phyloP scores from a whole-genome alignment of 2,113 vertebrate genomes.

The Hemiscyllium ocellatum region DNA sequence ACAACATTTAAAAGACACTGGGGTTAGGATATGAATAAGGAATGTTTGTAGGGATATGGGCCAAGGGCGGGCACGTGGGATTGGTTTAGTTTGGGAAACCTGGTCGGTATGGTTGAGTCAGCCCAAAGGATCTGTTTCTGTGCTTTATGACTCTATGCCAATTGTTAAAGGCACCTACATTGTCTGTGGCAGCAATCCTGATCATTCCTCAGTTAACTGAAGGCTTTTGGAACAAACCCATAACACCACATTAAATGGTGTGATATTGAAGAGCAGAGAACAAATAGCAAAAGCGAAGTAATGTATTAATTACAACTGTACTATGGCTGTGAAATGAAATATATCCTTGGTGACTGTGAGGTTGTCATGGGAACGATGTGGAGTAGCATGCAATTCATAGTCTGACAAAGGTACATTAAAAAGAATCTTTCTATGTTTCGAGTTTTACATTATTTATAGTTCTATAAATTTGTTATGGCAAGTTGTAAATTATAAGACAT shows the following conservation, averaged over 20 bases:
- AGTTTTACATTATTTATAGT: not conserved
- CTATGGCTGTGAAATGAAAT: not conserved
- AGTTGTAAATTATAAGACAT: not conserved
- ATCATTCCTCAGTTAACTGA: not conserved
- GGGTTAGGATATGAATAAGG: no score
- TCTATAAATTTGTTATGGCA: no score
- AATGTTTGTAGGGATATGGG: no score
- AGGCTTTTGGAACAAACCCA: not conserved
- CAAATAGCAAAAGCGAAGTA: not conserved
- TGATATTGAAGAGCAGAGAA: not conserved
- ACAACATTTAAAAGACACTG: no score
- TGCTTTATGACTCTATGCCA: no score
- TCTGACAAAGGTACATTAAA: not conserved
- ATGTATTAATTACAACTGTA: not conserved
- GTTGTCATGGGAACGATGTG: not conserved
- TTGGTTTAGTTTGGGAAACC: no score
- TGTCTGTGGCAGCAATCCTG: not conserved
- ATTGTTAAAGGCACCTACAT: not conserved
- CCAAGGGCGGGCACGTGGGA: no score
- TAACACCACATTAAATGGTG: no score
- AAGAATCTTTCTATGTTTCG: not conserved
- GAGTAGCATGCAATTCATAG: not conserved
- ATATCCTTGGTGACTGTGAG: not conserved
- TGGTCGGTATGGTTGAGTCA: no score
- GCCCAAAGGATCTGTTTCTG: no score